Base-by-base conservation (phyloP, 2,113 vertebrate genomes). In the Vimba vimba region DNA sequence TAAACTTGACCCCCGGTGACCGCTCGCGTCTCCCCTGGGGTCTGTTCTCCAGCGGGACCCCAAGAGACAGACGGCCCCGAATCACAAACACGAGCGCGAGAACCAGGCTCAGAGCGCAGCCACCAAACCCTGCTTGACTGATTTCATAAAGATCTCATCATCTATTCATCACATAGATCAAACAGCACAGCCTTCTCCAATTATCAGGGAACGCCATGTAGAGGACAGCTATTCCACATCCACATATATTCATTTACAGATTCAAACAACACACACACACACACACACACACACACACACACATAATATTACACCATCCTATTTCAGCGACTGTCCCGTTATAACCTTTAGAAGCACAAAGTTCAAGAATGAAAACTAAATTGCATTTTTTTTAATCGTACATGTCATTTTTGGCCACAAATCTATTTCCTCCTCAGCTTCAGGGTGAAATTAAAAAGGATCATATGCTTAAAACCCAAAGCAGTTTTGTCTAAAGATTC, bases 111-210 rank as follows among this genome's bases (percentile, higher is more conserved):
- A 21, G 50, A 66, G 68, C 50, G 21, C 17, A n/a, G 59, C 45
- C 21, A 43, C 39, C 25, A 33, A 90, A 91, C 95, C 95, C 94
- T 97, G 97, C 96, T 96, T 97, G 96, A 97, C 94, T 94, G 97
- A 95, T 99, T 98, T 96, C 97, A 97, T 97, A 97, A 98, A 99
- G 99, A 99, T 97, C 97, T 97, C 99, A 99, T 99, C 98, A 97
- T 95, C 95, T 97, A 97, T 97, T 99, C 97, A 97, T 99, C 97
- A 96, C 96, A 94, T 95, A 97, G 97, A 99, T 99, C 97, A 99
- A 99, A 99, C 96, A 98, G 90, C 95, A 95, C 83, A 81, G 92
- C 94, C 90, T 93, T 86, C 88, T 94, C 96, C 96, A 97, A 97
- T 98, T 97, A 98, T 96, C 96, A 96, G 96, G 95, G 94, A 95